Evolutionary conservation across 2,888 invertebrate genomes (phyloP).

Genomic region (Agonum fuliginosum): DNA sequence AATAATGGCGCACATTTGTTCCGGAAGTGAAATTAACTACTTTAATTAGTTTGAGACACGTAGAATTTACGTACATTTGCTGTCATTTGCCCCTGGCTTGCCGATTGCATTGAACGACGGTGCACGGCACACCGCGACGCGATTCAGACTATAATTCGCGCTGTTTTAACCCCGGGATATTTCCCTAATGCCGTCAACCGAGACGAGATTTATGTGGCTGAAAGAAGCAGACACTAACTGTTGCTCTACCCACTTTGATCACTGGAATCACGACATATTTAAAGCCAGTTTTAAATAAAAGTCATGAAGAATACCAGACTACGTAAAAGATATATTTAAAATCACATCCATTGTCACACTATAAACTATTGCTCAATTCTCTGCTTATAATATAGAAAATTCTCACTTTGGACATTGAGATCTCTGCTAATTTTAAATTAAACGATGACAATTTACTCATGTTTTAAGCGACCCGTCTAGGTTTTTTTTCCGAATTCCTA

Average conservation of each 20-base stretch:
- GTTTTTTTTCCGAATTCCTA: too few species aligned
- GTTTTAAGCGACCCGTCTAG: too few species aligned
- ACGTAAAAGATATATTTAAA: too few species aligned
- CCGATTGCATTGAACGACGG: slow-evolving; percentile 52
- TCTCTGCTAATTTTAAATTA: too few species aligned
- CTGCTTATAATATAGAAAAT: too few species aligned
- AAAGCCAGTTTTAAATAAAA: too few species aligned
- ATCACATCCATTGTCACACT: too few species aligned
- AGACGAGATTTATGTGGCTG: slow-evolving; percentile 8
- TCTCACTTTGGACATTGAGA: too few species aligned
- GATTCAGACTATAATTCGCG: slow-evolving; percentile 68
- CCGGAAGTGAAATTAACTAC: slow-evolving; percentile 73
- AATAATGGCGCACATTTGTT: slow-evolving; percentile 72
- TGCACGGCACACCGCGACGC: slow-evolving; percentile 54
- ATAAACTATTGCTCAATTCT: too few species aligned
- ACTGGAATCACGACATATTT: background rate
- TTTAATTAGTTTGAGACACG: slow-evolving; percentile 74
- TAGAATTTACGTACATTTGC: slow-evolving; percentile 72
- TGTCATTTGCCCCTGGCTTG: slow-evolving; percentile 65
- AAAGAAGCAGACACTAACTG: background rate
- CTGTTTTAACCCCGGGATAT: slow-evolving; percentile 68
- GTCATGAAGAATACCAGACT: too few species aligned
- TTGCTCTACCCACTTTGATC: background rate
- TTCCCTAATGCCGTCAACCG: slow-evolving; percentile 64
- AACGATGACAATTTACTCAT: too few species aligned